Conservation (phyloP, 1,140 invertebrate genomes). For the Hirudo medicinalis region DNA sequence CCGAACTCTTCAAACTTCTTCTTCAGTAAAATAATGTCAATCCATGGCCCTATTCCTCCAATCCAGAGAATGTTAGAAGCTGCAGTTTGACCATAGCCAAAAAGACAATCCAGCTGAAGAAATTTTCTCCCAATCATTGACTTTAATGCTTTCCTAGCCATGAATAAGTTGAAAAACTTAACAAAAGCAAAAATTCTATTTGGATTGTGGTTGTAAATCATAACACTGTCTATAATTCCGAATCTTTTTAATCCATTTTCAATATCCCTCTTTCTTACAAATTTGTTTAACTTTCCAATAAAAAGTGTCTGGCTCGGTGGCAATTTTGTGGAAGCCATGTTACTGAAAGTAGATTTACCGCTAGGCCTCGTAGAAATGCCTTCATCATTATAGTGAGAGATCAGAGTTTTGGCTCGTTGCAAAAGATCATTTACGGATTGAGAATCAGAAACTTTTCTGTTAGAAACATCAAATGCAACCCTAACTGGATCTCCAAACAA, state of each 20-base stretch:
- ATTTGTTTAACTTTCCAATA: slow-evolving; percentile 91
- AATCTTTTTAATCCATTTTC: slow-evolving; percentile 83
- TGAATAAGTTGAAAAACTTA: slow-evolving; percentile 81
- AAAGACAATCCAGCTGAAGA: slow-evolving; percentile 95
- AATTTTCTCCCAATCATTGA: slow-evolving; percentile 92
- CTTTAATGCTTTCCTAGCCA: slow-evolving; percentile 76
- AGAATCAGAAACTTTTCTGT: not conserved
- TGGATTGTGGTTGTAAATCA: slow-evolving; percentile 63
- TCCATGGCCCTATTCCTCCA: slow-evolving; percentile 85
- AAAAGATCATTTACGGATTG: not conserved
- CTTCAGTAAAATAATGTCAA: slow-evolving; percentile 62
- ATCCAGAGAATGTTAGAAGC: slow-evolving; percentile 93
- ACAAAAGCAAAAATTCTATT: slow-evolving; percentile 97
- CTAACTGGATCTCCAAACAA: not conserved
- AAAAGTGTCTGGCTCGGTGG: slow-evolving; percentile 62
- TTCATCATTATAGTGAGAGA: not conserved
- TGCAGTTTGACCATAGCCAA: slow-evolving; percentile 94
- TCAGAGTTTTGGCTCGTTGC: not conserved
- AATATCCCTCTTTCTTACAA: slow-evolving; percentile 85
- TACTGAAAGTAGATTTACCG: not conserved
- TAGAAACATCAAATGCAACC: slow-evolving; percentile 3
- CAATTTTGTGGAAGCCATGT: not conserved
- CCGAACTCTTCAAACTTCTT: slow-evolving; percentile 79
- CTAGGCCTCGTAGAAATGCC: not conserved
- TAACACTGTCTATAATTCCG: slow-evolving; percentile 91